Evolutionary conservation across 2,888 invertebrate species (phyloP).

Genomic region (Therioaphis trifolii): DNA sequence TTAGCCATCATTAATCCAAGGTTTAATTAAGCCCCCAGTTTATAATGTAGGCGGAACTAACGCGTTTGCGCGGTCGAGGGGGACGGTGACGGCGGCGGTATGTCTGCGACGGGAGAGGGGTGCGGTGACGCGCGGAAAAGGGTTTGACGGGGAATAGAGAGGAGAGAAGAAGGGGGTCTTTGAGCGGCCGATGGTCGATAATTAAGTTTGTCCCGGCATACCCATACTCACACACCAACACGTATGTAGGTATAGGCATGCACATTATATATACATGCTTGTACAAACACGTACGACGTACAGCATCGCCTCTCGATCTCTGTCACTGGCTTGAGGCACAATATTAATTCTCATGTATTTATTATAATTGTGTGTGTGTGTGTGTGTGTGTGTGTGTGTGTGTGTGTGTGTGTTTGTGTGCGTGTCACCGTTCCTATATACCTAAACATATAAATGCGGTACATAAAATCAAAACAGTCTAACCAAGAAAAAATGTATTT

Average conservation of each 20-base stretch:
- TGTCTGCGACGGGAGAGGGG: neutral
- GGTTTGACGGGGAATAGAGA: neutral
- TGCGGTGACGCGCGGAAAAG: neutral
- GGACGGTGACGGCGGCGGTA: neutral
- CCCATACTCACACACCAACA: neutral
- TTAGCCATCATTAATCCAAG: constrained; percentile 74
- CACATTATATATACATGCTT: neutral
- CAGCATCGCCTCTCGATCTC: too few species aligned
- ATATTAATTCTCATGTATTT: neutral
- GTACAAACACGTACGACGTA: neutral
- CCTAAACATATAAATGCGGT: too few species aligned
- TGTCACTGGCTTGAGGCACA: too few species aligned
- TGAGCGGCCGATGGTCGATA: constrained; percentile 51
- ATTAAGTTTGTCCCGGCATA: constrained; percentile 52
- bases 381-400: neutral
- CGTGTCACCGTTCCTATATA: too few species aligned
- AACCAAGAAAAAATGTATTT: too few species aligned
- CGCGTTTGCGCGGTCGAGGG: constrained; percentile 7
- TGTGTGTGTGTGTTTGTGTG: too few species aligned
- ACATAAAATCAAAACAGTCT: too few species aligned
- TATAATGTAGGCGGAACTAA: constrained; percentile 50
- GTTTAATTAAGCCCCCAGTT: constrained; percentile 70
- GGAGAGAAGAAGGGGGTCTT: neutral
- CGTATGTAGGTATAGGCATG: neutral
- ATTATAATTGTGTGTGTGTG: too few species aligned